These are phyloP conservation scores for Erannis defoliaria DNA, from an alignment of 2,888 invertebrate species.

Conservation along the genomic window DNA sequence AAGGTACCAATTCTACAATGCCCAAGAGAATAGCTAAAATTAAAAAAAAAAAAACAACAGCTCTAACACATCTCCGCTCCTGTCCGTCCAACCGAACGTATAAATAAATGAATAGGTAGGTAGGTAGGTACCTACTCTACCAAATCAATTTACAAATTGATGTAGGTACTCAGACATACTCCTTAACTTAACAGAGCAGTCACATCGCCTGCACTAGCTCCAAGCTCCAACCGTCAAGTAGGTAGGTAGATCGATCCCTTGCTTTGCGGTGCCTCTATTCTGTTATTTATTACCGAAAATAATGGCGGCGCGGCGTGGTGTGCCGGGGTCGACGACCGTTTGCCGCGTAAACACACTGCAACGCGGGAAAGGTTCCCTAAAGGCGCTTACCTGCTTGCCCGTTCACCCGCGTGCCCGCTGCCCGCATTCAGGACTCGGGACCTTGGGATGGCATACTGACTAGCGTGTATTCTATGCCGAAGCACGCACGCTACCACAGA, in stretches of 20 bases:
- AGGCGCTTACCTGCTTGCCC: constrained; percentile 53
- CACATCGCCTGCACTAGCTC: constrained; percentile 1
- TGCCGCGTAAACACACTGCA: constrained; percentile 76
- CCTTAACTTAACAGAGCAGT: not conserved
- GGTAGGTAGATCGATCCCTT: constrained; percentile 68
- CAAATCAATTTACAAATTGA: not conserved
- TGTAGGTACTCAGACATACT: not conserved
- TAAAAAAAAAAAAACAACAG: too few species aligned
- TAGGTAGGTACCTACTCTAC: not conserved
- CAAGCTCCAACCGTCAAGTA: constrained; percentile 15
- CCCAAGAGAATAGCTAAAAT: too few species aligned
- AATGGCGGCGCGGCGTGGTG: constrained; percentile 73
- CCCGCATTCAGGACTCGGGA: constrained; percentile 37
- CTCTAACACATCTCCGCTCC: too few species aligned
- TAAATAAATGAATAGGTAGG: too few species aligned
- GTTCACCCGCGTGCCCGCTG: constrained; percentile 39
- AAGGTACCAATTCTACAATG: too few species aligned
- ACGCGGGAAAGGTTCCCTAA: constrained; percentile 70
- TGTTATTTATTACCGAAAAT: constrained; percentile 84
- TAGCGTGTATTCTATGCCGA: constrained; percentile 3
- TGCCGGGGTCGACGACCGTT: constrained; percentile 74
- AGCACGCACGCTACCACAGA: constrained; percentile 17
- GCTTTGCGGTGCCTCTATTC: constrained; percentile 74
- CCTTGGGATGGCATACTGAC: constrained; percentile 28
- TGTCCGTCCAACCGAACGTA: too few species aligned